Base-by-base conservation (phyloP, 2,888 invertebrate species). In the Carabus problematicus region DNA sequence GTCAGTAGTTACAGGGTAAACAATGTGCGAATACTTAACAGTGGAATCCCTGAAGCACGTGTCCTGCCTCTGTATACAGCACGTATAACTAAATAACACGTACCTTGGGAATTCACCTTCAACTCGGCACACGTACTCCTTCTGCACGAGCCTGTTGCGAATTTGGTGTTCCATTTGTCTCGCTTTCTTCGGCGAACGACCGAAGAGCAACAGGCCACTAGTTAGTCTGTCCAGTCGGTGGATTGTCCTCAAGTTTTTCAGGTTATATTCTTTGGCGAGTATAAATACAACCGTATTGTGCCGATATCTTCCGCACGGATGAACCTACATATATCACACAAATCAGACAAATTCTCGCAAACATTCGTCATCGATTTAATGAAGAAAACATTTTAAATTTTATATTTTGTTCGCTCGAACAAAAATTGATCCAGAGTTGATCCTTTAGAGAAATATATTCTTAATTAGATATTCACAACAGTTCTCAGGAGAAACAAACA, bases 281-380 rank as follows among this genome's bases (percentile, higher is more conserved):
- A 98, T 97, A 82, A 95, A 97, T 67, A 95, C 93, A 73, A 99
- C 93, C 7, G 97, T 96, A 84, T 99, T 99, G 85, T 97, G 95
- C 64, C 97, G 88, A 84, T 98, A 99, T 78, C 98, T 88, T 71
- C 99, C 99, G 82, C 98, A 98, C 1, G 98, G 98, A 83, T 99
- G 98, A 71, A 96, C 95, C 95, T 96, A 80, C 79, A 64, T 56
- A 80, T 79, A 64, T 56, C 40, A 55, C 56, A n/a, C 16, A 52
- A 14, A 52, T 16, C 16, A 52, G 29, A 29, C 29, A 29, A 6
- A 3, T 29, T 6, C 6, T 29, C 29, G n/a, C 7, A 14, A 47
- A 14, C 16, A 47, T 47, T 47, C 47, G n/a, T 47, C 47, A 47
- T 9, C 47, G 2, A 3, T 29, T 45, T 14, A 45, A 3, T 45